Conservation (phyloP, 2,888 invertebrate genomes). For the Myopa testacea region DNA sequence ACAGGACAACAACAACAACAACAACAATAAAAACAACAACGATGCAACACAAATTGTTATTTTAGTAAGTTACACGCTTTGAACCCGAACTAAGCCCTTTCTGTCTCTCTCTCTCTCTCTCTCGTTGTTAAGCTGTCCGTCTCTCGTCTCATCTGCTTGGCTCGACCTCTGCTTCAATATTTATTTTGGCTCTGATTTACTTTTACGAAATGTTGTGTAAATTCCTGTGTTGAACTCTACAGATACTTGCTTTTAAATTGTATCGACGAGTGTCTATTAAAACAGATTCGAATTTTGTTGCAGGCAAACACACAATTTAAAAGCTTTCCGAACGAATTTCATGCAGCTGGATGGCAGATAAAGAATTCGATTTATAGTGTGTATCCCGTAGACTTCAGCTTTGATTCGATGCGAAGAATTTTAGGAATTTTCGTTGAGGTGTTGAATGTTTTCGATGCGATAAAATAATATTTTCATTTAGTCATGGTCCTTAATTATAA, state of each 20-base stretch:
- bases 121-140: not conserved
- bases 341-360: too few relatives aligned
- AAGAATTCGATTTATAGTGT: too few relatives aligned
- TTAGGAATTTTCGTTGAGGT: too few relatives aligned
- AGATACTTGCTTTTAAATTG: not conserved
- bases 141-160: too few relatives aligned
- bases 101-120: not conserved
- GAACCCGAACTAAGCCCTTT: not conserved
- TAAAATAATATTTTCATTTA: too few relatives aligned
- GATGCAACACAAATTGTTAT: constrained; percentile 33
- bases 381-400: too few relatives aligned
- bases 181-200: constrained; percentile 33
- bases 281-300: not conserved
- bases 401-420: too few relatives aligned
- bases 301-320: not conserved
- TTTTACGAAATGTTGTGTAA: constrained; percentile 20
- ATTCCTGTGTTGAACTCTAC: not conserved
- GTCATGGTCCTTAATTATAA: too few relatives aligned
- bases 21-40: constrained; percentile 26
- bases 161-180: constrained; percentile 12
- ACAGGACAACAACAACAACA: constrained; percentile 11
- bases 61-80: constrained; percentile 7
- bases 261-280: constrained; percentile 4
- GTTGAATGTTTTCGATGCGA: too few relatives aligned
- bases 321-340: not conserved